Percentiles rank a stretch among this genome's conserved stretches.
These are phyloP conservation scores for Melitaea cinxia DNA, from an alignment of 1,140 invertebrate species.

Conservation along the genomic window DNA sequence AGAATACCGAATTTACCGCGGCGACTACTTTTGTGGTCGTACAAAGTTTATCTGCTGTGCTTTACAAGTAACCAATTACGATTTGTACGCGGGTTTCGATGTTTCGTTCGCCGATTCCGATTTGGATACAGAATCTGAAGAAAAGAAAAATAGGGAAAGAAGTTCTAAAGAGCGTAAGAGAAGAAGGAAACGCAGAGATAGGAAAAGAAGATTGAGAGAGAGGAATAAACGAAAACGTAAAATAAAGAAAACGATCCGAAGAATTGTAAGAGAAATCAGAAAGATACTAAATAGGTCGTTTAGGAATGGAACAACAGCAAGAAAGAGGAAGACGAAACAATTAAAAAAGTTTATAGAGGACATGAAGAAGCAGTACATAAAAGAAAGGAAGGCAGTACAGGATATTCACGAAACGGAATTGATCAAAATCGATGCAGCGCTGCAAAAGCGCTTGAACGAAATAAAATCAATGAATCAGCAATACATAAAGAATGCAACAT, in stretches of 20 bases:
- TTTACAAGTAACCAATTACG: slow-evolving; percentile 56
- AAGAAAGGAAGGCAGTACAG: slow-evolving; percentile 57
- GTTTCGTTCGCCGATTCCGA: slow-evolving; percentile 60
- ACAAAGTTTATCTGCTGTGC: slow-evolving; percentile 66
- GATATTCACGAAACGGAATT: slow-evolving; percentile 58
- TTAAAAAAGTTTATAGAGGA: slow-evolving; percentile 64
- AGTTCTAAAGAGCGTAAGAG: slow-evolving; percentile 46
- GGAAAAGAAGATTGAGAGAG: slow-evolving; percentile 46
- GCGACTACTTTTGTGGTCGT: slow-evolving; percentile 65
- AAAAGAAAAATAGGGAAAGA: slow-evolving; percentile 44
- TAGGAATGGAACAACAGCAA: slow-evolving; percentile 54
- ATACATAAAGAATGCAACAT: slow-evolving; percentile 57
- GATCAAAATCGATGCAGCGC: slow-evolving; percentile 51
- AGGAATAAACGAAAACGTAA: slow-evolving; percentile 55
- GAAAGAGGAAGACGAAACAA: slow-evolving; percentile 62
- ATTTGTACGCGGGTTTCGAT: slow-evolving; percentile 65
- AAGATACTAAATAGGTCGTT: slow-evolving; percentile 59
- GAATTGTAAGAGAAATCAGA: slow-evolving; percentile 59
- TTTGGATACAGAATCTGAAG: slow-evolving; percentile 54
- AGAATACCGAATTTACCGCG: slow-evolving; percentile 66
- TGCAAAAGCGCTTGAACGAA: slow-evolving; percentile 51
- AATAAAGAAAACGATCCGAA: slow-evolving; percentile 60
- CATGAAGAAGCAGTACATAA: slow-evolving; percentile 60
- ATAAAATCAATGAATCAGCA: slow-evolving; percentile 52
- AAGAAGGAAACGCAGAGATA: slow-evolving; percentile 37